Evolutionary conservation across 2,888 invertebrate species (phyloP), one percentile per base, ranked within the genome.

Genomic region (Alentia gelatinosa): DNA sequence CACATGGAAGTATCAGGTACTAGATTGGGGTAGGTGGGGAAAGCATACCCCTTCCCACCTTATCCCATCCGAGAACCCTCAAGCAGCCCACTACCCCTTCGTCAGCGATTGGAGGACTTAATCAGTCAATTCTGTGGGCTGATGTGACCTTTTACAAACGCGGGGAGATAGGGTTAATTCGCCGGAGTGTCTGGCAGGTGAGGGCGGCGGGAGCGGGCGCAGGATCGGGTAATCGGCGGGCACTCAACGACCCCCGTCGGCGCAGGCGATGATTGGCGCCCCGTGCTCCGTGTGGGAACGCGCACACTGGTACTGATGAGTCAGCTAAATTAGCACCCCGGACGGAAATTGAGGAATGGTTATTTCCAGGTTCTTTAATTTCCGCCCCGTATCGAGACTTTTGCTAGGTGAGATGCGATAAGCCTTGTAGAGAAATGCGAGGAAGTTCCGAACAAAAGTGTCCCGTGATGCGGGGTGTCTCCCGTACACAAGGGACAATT

Each of bases 1-100:
- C 83, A 83, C 83, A 35, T 83, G 83, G n/a, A 15, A 26, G n/a
- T 40, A 83, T 37, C 83, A 23, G 40, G 39, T 83, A 83, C n/a
- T n/a, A n/a, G n/a, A n/a, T n/a, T n/a, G n/a, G n/a, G n/a, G n/a
- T n/a, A n/a, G n/a, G n/a, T n/a, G n/a, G 30, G 68, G 68, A 12
- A 4, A 68, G 15, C 12, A 63, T 23, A 9, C 63, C 63, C 63
- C 5, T n/a, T 19, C 26, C 63, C 5, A n/a, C 68, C 47, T 47
- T 19, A 7, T 19, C 47, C 47, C 19, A 12, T 47, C 19, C n/a
- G n/a, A n/a, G n/a, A n/a, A n/a, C n/a, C n/a, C n/a, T n/a, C n/a
- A n/a, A n/a, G n/a, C n/a, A n/a, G n/a, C n/a, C n/a, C n/a, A n/a
- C n/a, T n/a, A n/a, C n/a, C n/a, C n/a, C n/a, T n/a, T n/a, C n/a